Conservation (phyloP, 2,113 vertebrate genomes). For the Gracilinanus agilis region DNA sequence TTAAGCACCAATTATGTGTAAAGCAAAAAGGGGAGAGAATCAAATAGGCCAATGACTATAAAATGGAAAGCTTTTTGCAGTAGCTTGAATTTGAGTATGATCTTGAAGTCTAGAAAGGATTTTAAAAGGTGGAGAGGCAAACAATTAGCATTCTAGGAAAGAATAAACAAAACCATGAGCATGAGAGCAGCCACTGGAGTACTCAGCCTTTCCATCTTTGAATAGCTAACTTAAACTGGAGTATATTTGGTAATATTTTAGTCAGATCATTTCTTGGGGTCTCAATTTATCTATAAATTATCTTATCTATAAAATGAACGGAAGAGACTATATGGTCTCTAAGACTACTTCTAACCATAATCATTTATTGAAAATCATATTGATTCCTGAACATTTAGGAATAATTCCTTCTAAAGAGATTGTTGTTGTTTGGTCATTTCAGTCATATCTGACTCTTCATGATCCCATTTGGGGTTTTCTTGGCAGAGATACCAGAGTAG, state of each 20-base stretch:
- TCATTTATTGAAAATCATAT: neutral
- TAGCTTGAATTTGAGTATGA: neutral
- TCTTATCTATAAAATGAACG: neutral
- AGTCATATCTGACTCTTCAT: too few relatives aligned
- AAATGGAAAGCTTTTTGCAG: neutral
- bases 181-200: too few relatives aligned
- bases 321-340: neutral
- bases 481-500: too few relatives aligned
- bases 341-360: neutral
- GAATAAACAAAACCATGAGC: neutral
- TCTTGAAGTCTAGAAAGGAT: neutral
- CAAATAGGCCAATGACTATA: too few relatives aligned
- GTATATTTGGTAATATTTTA: neutral
- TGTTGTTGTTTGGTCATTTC: too few relatives aligned
- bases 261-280: neutral
- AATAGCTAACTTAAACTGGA: neutral
- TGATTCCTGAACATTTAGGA: neutral
- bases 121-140: neutral
- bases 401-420: neutral
- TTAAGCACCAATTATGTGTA: too few relatives aligned
- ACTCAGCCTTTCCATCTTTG: neutral
- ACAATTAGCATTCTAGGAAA: neutral
- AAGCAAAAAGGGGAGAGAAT: too few relatives aligned
- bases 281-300: too few relatives aligned
- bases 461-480: too few relatives aligned